A percentile compares a stretch with the other conserved stretches of the same genome.
These are phyloP conservation scores for Pelagia noctiluca DNA, from an alignment of 30 jellyfish, hydroid and myxozoan genomes.

Conservation along the genomic window DNA sequence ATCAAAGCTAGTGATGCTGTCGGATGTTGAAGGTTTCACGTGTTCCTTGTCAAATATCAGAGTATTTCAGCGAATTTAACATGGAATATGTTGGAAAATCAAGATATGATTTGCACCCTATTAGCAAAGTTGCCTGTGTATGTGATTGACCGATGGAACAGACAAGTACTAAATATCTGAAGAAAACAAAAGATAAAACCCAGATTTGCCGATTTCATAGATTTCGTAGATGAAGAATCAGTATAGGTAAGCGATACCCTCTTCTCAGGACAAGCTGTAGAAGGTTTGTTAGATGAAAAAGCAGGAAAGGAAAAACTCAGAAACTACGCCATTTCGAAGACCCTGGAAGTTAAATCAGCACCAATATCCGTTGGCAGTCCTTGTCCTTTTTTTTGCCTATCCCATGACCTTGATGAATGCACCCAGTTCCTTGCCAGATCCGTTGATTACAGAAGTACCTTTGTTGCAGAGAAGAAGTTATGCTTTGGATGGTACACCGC, in stretches of 20 bases:
- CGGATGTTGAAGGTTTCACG: neutral
- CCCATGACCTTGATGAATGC: slow-evolving; percentile 39
- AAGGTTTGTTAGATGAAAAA: neutral
- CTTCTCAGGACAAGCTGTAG: neutral
- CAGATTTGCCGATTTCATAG: slow-evolving; percentile 14
- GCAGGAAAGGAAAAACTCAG: neutral
- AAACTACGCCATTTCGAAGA: neutral
- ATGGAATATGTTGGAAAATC: slow-evolving; percentile 20
- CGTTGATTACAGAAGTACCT: slow-evolving; percentile 13
- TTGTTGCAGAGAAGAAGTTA: neutral
- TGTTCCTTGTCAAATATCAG: slow-evolving; percentile 18
- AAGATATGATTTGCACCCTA: neutral
- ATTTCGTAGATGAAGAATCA: slow-evolving; percentile 9
- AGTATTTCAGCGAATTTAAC: slow-evolving; percentile 14
- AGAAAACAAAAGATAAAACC: slow-evolving; percentile 7
- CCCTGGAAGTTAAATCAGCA: neutral
- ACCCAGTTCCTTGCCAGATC: neutral
- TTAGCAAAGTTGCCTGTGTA: neutral
- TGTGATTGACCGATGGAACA: slow-evolving; percentile 31
- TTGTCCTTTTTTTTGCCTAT: slow-evolving; percentile 3
- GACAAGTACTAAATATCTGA: slow-evolving; percentile 3
- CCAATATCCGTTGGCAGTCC: slow-evolving; percentile 1
- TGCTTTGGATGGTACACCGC: slow-evolving; percentile 15
- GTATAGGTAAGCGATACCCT: slow-evolving; percentile 17
- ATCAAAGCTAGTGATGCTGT: slow-evolving; percentile 21